phyloP scores from a whole-genome alignment of 1,140 invertebrate genomes.

The Venustaconcha ellipsiformis region DNA sequence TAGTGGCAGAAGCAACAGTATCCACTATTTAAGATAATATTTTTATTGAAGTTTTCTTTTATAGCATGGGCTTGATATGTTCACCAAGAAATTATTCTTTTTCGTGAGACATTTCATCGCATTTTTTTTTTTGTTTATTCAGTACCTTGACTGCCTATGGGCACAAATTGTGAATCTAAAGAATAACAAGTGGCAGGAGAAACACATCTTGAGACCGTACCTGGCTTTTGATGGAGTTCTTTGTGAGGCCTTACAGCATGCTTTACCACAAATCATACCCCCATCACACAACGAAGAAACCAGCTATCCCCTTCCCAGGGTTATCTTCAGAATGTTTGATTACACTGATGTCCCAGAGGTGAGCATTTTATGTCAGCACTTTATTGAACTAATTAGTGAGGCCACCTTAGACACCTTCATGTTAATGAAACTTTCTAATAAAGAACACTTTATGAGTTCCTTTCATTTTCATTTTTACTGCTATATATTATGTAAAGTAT shows the following conservation, averaged over 20 bases:
- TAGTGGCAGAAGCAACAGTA: too few species aligned
- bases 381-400: too few species aligned
- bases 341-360: slow-evolving; percentile 98
- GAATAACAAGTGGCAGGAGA: slow-evolving; percentile 96
- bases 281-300: slow-evolving; percentile 91
- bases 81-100: too few species aligned
- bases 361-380: slow-evolving; percentile 6
- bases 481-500: too few species aligned
- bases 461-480: too few species aligned
- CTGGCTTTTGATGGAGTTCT: slow-evolving; percentile 94
- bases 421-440: too few species aligned
- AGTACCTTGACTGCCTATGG: slow-evolving; percentile 97
- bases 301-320: slow-evolving; percentile 84
- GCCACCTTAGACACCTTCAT: too few species aligned
- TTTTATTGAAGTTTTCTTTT: too few species aligned
- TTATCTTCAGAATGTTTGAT: slow-evolving; percentile 86
- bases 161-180: slow-evolving; percentile 93
- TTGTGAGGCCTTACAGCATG: slow-evolving; percentile 94
- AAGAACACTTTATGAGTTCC: too few species aligned
- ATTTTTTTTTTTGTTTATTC: slow-evolving; percentile 18
- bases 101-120: not conserved
- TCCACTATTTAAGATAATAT: too few species aligned
- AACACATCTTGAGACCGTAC: slow-evolving; percentile 95
- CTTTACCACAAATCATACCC: slow-evolving; percentile 88
- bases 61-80: too few species aligned